phyloP scores from a whole-genome alignment of 2,113 vertebrate genomes.

The Neolamprologus falcicula region DNA sequence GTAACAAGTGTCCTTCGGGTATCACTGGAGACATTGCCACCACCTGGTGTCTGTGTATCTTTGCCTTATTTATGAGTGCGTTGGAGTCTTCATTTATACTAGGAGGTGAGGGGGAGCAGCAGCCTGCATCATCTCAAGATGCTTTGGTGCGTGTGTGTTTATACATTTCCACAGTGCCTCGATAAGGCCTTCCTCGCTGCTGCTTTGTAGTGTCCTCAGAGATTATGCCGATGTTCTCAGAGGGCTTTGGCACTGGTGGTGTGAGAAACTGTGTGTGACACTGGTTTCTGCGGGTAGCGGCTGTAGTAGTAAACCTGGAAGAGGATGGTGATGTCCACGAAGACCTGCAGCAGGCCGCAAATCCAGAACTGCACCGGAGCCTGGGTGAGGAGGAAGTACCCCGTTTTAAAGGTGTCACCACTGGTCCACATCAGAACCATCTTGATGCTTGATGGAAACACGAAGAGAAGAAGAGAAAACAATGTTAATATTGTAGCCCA shows the following conservation, averaged over 20 bases:
- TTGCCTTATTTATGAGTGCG: constrained; percentile 21
- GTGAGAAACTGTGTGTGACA: constrained; percentile 75
- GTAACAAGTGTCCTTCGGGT: constrained; percentile 15
- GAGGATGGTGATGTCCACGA: constrained; percentile 89
- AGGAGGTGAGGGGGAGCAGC: not conserved
- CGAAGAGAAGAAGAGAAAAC: not conserved
- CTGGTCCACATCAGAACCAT: constrained; percentile 99
- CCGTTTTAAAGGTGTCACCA: constrained; percentile 94
- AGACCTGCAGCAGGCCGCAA: constrained; percentile 90
- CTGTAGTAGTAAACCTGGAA: constrained; percentile 89
- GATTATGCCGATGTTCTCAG: constrained; percentile 51
- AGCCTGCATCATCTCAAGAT: not conserved
- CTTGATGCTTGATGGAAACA: constrained; percentile 77
- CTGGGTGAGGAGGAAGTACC: constrained; percentile 90
- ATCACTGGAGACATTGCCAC: not conserved
- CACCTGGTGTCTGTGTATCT: not conserved
- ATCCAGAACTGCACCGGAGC: constrained; percentile 94
- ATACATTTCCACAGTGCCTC: not conserved
- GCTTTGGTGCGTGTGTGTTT: constrained; percentile 3
- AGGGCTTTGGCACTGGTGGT: constrained; percentile 89
- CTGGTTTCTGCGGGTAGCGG: constrained; percentile 81
- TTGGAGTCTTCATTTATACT: not conserved
- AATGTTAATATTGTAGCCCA: not conserved
- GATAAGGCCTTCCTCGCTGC: not conserved
- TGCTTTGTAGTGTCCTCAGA: not conserved